Conservation (phyloP, 1,140 invertebrate genomes). For the Cephus cinctus region DNA sequence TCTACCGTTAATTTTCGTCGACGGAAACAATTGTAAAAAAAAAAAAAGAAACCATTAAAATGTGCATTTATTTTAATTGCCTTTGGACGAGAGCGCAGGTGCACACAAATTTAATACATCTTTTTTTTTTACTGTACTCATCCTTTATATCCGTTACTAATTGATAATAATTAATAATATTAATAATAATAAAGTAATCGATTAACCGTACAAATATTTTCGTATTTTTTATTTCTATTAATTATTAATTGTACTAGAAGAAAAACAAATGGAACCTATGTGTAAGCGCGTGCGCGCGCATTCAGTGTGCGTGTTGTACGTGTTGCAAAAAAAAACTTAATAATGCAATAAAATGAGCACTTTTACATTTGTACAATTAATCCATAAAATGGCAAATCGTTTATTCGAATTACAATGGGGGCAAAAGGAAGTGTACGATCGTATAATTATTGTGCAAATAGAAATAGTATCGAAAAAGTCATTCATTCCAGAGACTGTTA, state of each 20-base stretch:
- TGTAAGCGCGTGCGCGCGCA: neutral
- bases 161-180: constrained; percentile 4
- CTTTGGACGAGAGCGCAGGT: neutral
- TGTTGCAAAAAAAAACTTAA: neutral
- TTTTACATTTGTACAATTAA: neutral
- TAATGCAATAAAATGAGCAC: neutral
- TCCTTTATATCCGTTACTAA: neutral
- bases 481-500: neutral
- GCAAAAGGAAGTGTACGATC: too few relatives aligned
- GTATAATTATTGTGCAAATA: too few relatives aligned
- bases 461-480: too few relatives aligned
- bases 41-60: neutral
- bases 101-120: neutral
- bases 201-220: constrained; percentile 23
- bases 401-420: neutral
- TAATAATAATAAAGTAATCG: constrained; percentile 23
- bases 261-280: constrained; percentile 1
- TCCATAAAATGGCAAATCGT: neutral
- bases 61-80: neutral
- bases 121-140: neutral
- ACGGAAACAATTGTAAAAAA: constrained; percentile 4
- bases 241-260: too few relatives aligned
- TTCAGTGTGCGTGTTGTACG: neutral
- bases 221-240: constrained; percentile 18
- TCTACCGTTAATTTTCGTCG: too few relatives aligned